phyloP scores from a whole-genome alignment of 2,113 vertebrate species.

The Asarcornis scutulata region DNA sequence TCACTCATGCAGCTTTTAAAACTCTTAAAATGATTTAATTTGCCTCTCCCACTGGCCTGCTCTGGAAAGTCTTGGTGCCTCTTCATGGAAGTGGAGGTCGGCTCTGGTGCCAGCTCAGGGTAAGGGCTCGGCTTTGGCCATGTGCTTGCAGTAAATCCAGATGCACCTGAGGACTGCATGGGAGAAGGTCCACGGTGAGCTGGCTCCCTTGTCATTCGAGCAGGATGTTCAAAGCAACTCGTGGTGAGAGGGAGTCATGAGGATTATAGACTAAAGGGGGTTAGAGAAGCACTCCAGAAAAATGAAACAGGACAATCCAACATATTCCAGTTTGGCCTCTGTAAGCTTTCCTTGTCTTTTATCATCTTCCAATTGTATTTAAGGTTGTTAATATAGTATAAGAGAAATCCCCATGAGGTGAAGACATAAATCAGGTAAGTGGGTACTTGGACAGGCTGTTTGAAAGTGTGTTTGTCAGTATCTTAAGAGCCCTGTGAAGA shows the following conservation, averaged over 20 bases:
- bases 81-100: neutral
- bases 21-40: neutral
- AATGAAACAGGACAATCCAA: neutral
- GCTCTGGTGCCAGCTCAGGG: accelerated
- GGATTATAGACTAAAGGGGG: neutral
- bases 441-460: neutral
- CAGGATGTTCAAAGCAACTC: neutral
- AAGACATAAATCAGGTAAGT: neutral
- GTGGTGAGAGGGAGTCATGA: accelerated
- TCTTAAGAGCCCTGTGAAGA: constrained; percentile 10
- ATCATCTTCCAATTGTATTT: neutral
- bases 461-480: neutral
- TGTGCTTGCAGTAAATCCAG: neutral
- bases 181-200: neutral
- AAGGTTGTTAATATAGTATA: neutral
- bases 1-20: neutral
- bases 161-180: neutral
- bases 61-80: accelerated
- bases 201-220: neutral
- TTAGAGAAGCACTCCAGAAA: neutral
- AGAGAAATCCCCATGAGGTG: neutral
- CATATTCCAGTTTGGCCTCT: neutral
- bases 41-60: neutral
- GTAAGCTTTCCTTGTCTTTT: neutral
- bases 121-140: neutral